Evolutionary conservation across 2,888 invertebrate species (phyloP).

Genomic region (Mythimna ferrago): DNA sequence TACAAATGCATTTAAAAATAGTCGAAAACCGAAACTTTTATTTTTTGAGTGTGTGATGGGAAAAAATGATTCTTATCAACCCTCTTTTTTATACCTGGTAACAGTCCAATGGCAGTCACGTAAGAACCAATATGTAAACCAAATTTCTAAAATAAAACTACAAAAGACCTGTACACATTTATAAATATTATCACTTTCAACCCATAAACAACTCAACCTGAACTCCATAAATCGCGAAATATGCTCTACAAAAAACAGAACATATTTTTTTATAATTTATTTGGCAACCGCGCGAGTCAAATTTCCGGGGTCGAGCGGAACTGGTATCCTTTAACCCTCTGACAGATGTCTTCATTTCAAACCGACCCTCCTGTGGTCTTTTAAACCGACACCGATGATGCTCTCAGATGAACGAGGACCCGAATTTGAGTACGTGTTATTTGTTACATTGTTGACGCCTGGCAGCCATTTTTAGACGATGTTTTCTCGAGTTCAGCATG

Average conservation of each 20-base stretch:
- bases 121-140: neutral
- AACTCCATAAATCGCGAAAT: slow-evolving; percentile 52
- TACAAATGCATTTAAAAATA: too few relatives aligned
- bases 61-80: too few relatives aligned
- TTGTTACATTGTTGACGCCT: slow-evolving; percentile 20
- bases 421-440: slow-evolving; percentile 45
- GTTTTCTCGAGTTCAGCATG: neutral
- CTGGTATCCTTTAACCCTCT: slow-evolving; percentile 63
- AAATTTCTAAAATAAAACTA: slow-evolving; percentile 1
- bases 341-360: slow-evolving; percentile 74
- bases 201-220: slow-evolving; percentile 39
- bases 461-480: neutral
- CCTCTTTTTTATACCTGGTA: neutral
- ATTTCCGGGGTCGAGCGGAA: slow-evolving; percentile 69
- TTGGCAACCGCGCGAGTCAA: slow-evolving; percentile 66
- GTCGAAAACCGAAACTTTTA: too few relatives aligned
- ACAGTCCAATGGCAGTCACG: neutral
- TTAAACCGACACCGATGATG: slow-evolving; percentile 62
- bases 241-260: slow-evolving; percentile 49
- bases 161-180: neutral
- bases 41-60: too few relatives aligned
- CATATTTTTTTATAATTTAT: slow-evolving; percentile 68
- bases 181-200: slow-evolving; percentile 38
- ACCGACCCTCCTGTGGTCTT: slow-evolving; percentile 58
- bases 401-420: slow-evolving; percentile 44